Evolutionary conservation across 2,888 invertebrate species (phyloP).

Genomic region (Dynastes tityus): DNA sequence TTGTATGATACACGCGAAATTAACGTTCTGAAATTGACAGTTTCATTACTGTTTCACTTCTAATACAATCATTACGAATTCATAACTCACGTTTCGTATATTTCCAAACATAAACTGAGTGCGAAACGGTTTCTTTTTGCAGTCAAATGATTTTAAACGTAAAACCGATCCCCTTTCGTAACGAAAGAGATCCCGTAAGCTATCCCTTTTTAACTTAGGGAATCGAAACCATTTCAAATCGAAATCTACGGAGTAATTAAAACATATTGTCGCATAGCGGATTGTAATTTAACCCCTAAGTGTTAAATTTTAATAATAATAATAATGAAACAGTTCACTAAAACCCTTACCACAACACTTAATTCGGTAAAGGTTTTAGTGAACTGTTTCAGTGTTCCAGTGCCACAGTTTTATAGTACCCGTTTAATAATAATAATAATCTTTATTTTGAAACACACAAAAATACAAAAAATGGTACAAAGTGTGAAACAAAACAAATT

Average conservation of each 20-base stretch:
- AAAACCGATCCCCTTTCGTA: background rate
- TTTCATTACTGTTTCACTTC: conserved; percentile 63
- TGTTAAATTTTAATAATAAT: conserved; percentile 30
- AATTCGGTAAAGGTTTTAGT: too few relatives aligned
- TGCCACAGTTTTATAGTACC: too few relatives aligned
- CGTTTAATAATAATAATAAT: too few relatives aligned
- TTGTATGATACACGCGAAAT: too few relatives aligned
- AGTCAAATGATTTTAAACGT: too few relatives aligned
- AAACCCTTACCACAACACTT: too few relatives aligned
- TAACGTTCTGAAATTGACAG: conserved; percentile 64
- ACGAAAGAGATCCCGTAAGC: background rate
- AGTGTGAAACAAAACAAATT: too few relatives aligned
- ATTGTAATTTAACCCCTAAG: conserved; percentile 17
- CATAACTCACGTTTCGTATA: conserved; percentile 57
- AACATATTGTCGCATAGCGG: conserved; percentile 30
- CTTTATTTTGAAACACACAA: too few relatives aligned
- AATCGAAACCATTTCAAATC: conserved; percentile 34
- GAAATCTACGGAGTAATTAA: conserved; percentile 29
- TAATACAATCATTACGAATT: conserved; percentile 63
- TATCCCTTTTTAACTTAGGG: background rate
- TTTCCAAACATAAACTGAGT: background rate
- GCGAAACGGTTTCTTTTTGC: too few relatives aligned
- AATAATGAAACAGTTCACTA: too few relatives aligned
- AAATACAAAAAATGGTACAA: too few relatives aligned
- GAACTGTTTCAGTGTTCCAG: too few relatives aligned